Base-by-base conservation (phyloP, 35 echinoderm and acorn worm genomes). In the Acanthaster planci region DNA sequence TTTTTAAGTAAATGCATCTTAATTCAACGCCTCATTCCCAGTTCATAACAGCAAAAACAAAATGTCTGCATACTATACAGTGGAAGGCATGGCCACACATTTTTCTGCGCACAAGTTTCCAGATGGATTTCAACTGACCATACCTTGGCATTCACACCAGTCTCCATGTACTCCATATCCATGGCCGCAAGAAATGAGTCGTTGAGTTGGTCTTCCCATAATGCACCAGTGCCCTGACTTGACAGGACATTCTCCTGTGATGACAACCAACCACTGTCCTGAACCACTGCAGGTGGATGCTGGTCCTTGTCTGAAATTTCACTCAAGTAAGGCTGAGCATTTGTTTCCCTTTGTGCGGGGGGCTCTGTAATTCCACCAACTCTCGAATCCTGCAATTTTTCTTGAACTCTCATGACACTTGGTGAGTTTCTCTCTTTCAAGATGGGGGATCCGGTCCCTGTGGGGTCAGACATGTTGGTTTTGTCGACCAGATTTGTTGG, bases 201-300 rank as follows among this genome's bases (percentile, higher is more conserved):
- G 67, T 89, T 67, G 16, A 83, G 39, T 53, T 83, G 14, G 34
- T 42, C 60, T 37, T 89, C 87, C 67, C 80, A 89, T n/a, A 89
- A 79, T 54, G 57, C 79, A 84, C 42, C 87, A 72, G 87, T 55
- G 29, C 80, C 47, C 22, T 80, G 87, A 76, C 87, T 84, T 72
- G 64, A 26, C 64, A 14, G 1, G 42, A 47, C 42, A 47, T 47
- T 12, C 42, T 47, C 42, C 12, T 4, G 42, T 12, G 4, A 47
- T 12, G 12, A 47, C 42, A 47, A 12, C 14, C 7, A 14, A 34
- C 23, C 64, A 29, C 14, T 8, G 23, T 72, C 30, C 34, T 26
- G 2, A 30, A 14, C 26, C 30, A 10, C 26, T 14, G 26, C 34
- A 34, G 26, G 23, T 6, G 21, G 0, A 34, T 12, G 8, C 64